Base-by-base conservation (phyloP, 2,113 vertebrate species). In the Paracanthobrama guichenoti region DNA sequence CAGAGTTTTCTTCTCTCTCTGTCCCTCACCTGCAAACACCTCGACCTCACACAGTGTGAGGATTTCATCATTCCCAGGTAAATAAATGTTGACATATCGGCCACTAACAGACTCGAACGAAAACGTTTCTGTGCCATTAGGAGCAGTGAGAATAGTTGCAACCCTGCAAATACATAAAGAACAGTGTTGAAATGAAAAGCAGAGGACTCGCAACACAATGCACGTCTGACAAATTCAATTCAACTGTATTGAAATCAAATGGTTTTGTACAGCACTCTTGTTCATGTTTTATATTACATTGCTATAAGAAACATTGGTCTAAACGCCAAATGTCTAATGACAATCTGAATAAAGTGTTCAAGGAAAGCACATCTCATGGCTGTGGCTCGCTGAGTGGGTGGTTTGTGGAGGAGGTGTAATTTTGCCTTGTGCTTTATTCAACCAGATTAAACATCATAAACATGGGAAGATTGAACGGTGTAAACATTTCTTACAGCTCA, bases 401-500 rank as follows among this genome's bases (percentile, higher is more conserved):
- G 26, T 28, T 16, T 64, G 1, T 64, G 12, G 13, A 31, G 26
- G 6, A 62, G 1, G 59, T 66, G 3, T 13, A 64, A 8, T 64
- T 28, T 64, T n/a, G n/a, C n/a, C n/a, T n/a, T n/a, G n/a, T n/a
- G n/a, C n/a, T n/a, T n/a, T n/a, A n/a, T n/a, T n/a, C n/a, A n/a
- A n/a, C 12, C 26, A 16, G 6, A 50, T 5, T 28, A 3, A 28
- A 74, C 46, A 50, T 2, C 1, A 1, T 2, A 7, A 18, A 20
- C 10, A 72, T n/a, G n/a, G n/a, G n/a, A n/a, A n/a, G n/a, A n/a
- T n/a, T n/a, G n/a, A n/a, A n/a, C n/a, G n/a, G n/a, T n/a, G n/a
- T n/a, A n/a, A n/a, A n/a, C n/a, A n/a, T 24, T 44, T 77, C 80
- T 67, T 74, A 84, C 82, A 84, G 75, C 11, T 26, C 26, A 74